A percentile compares a stretch with the other conserved stretches of the same genome.
Conservation (phyloP, 2,797 vertebrate genomes). For the Garrulus glandarius region DNA sequence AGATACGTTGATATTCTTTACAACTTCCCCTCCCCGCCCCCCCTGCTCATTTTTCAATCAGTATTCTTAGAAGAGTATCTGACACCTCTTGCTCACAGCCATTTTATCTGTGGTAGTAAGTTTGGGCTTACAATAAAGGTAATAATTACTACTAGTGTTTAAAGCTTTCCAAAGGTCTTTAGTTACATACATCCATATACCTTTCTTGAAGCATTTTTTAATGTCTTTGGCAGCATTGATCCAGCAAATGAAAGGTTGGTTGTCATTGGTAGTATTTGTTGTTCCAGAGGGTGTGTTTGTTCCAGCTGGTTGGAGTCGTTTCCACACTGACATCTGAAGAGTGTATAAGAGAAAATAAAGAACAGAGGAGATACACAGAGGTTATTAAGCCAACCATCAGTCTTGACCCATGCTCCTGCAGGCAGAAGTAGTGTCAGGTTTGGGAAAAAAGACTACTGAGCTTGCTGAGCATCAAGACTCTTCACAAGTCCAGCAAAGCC, state of each 20-base stretch:
- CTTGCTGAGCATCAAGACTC: not conserved
- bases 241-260: not conserved
- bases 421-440: not conserved
- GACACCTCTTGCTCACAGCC: not conserved
- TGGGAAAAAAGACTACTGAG: not conserved
- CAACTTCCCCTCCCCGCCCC: not conserved
- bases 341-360: not conserved
- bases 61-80: not conserved
- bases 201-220: not conserved
- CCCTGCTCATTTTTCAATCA: not conserved
- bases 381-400: not conserved
- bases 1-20: not conserved
- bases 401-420: not conserved
- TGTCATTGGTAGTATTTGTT: not conserved
- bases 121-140: not conserved
- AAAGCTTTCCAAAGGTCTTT: not conserved
- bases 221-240: not conserved
- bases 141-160: not conserved
- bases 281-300: not conserved
- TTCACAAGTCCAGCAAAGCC: not conserved
- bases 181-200: not conserved
- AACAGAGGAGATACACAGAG: not conserved
- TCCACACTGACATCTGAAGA: not conserved
- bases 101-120: not conserved
- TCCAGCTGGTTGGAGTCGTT: not conserved